Base-by-base conservation (phyloP, 2,888 invertebrate species). In the Empis livida region DNA sequence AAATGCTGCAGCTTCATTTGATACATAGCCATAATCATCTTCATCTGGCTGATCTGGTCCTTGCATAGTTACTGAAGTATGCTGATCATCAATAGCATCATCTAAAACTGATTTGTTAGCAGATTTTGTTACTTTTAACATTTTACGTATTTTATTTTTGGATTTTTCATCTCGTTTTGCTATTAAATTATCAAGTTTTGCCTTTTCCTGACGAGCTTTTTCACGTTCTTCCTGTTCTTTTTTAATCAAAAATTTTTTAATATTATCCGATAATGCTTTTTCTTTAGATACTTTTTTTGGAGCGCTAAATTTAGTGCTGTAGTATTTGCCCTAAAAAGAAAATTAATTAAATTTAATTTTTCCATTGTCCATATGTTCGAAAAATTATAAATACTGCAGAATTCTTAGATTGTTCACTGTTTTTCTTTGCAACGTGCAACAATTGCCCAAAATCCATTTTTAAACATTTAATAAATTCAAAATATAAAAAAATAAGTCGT, bases 1-100 rank as follows among this genome's bases (percentile, higher is more conserved):
- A 56, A 83, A 76, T 27, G 82, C 84, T 40, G 85, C 79, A 2
- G 89, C 84, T 64, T 84, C 84, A 57, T 82, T 83, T 0, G 91
- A 91, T 37, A 85, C 87, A 61, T 89, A 91, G 1, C 91, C 92
- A 62, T 91, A 92, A 61, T 92, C 91, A 70, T 92, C 92, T 61
- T 89, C 88, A 59, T 91, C 91, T 0, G 88, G 85, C 59, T 89
- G 88, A 2, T 82, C 78, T 0, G 82, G 80, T 0, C 86, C 87
- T 43, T 78, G 76, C 32, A 80, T 67, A 1, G 86, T 85, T 5
- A 85, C 77, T 5, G 84, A 82, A 13, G 86, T 85, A 56, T 87
- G 80, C 30, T 83, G 78, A 55, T 75, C 74, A 59, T 88, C 84
- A 20, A 83, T 71, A 1, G 89, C 89, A 74, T 91, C 91, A 40